Evolutionary conservation across 2,888 invertebrate genomes (phyloP).

Genomic region (Synanthedon myopaeformis): DNA sequence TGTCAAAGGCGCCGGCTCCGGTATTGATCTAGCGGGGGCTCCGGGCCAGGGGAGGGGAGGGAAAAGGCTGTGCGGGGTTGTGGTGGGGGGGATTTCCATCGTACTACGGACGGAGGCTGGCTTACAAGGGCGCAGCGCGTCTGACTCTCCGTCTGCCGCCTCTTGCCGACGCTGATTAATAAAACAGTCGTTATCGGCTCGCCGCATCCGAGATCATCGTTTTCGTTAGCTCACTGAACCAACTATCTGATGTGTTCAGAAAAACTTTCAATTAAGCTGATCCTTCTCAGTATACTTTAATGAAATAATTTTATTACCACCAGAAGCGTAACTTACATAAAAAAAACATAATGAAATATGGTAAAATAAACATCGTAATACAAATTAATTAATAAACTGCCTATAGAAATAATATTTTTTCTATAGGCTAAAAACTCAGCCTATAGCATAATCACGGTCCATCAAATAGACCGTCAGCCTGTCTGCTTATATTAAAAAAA

Average conservation of each 20-base stretch:
- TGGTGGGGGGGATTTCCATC: slow-evolving; percentile 18
- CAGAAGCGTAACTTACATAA: no score
- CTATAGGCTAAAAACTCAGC: no score
- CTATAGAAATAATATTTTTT: no score
- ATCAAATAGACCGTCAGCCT: no score
- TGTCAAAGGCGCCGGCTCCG: slow-evolving; percentile 66
- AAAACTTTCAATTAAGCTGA: not conserved
- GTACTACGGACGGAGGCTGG: slow-evolving; percentile 43
- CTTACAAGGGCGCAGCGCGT: slow-evolving; percentile 62
- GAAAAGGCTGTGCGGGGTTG: slow-evolving; percentile 7
- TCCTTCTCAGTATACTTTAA: no score
- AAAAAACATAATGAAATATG: no score
- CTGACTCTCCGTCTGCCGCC: slow-evolving; percentile 58
- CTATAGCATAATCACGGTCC: no score
- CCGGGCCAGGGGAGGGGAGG: slow-evolving; percentile 17
- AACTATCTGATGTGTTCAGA: slow-evolving; percentile 11
- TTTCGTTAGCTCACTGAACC: slow-evolving; percentile 32
- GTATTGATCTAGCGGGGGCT: slow-evolving; percentile 58
- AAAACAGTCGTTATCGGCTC: slow-evolving; percentile 49
- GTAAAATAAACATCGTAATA: no score
- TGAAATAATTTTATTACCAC: no score
- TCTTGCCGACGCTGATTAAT: slow-evolving; percentile 49
- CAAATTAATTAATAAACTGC: no score
- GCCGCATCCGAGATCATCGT: slow-evolving; percentile 39
- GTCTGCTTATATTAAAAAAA: no score